These are phyloP conservation scores for Gopherus evgoodei DNA, from an alignment of 2,113 vertebrate genomes.

Conservation along the genomic window DNA sequence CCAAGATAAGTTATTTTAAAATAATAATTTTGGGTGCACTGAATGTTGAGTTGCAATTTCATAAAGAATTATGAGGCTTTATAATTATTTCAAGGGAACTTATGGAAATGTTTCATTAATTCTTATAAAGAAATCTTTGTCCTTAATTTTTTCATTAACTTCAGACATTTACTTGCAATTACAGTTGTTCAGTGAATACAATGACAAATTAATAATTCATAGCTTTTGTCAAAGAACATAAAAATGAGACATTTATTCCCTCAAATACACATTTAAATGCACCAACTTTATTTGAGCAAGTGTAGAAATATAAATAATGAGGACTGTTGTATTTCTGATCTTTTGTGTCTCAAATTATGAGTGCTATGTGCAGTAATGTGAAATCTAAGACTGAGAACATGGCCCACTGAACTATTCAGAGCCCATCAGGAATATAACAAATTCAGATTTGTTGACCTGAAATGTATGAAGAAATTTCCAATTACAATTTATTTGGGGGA, in stretches of 20 bases:
- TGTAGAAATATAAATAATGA: slow-evolving; percentile 41
- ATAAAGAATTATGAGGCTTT: not conserved
- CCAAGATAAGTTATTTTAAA: not conserved
- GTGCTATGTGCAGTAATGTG: not conserved
- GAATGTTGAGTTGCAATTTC: not conserved
- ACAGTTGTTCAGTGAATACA: slow-evolving; percentile 70
- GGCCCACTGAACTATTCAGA: not conserved
- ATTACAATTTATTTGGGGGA: not conserved
- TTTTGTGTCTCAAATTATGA: slow-evolving; percentile 15
- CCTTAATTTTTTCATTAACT: slow-evolving; percentile 73
- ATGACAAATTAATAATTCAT: slow-evolving; percentile 80
- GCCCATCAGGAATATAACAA: slow-evolving; percentile 9
- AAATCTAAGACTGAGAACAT: not conserved
- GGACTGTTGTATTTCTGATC: slow-evolving; percentile 17
- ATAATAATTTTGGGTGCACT: not conserved
- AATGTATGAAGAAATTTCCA: not conserved
- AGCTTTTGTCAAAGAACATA: slow-evolving; percentile 65
- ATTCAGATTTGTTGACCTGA: slow-evolving; percentile 4
- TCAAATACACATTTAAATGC: slow-evolving; percentile 67
- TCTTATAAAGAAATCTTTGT: slow-evolving; percentile 60
- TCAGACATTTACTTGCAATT: slow-evolving; percentile 74
- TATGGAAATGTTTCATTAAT: slow-evolving; percentile 74
- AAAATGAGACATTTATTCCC: slow-evolving; percentile 64
- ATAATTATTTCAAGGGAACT: slow-evolving; percentile 46
- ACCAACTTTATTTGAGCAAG: slow-evolving; percentile 43